Percentiles rank a stretch among this genome's conserved stretches.
Conservation (phyloP, 2,113 vertebrate genomes). For the Neolamprologus cancellatus region DNA sequence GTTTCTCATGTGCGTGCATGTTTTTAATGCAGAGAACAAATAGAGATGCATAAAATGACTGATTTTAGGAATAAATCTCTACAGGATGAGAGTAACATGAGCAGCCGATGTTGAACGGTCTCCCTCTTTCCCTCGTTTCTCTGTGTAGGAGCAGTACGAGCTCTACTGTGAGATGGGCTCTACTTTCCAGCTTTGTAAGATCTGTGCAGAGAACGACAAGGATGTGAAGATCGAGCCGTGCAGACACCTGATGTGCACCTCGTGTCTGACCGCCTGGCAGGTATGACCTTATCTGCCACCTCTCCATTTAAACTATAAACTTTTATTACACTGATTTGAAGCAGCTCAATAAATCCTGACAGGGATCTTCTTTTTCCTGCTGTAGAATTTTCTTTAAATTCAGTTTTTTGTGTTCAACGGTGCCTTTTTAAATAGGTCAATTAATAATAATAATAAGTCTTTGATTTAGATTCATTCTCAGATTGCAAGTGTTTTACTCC, state of each 20-base stretch:
- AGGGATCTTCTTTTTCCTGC: neutral
- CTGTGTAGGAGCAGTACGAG: conserved; percentile 91
- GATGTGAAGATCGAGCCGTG: conserved; percentile 98
- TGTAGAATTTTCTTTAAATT: neutral
- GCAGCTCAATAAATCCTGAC: neutral
- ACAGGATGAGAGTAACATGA: neutral
- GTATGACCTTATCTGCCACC: conserved; percentile 47
- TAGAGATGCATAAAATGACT: neutral
- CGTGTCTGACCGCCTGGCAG: conserved; percentile 98
- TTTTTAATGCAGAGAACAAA: neutral
- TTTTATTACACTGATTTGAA: neutral
- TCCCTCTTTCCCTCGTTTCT: neutral
- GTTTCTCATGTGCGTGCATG: neutral
- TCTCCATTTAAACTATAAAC: neutral
- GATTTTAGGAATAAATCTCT: neutral
- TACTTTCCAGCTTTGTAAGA: conserved; percentile 97
- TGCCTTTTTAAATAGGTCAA: neutral
- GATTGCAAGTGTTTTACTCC: neutral
- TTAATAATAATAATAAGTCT: neutral
- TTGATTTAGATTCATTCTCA: neutral
- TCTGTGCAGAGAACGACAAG: conserved; percentile 98
- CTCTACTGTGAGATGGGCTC: conserved; percentile 99
- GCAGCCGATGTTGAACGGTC: neutral
- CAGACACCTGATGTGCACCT: conserved; percentile 97
- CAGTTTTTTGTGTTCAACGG: neutral